Percentiles rank a stretch among this genome's conserved stretches.
Conservation (phyloP, 2,888 invertebrate genomes). For the Diplazon laetatorius region DNA sequence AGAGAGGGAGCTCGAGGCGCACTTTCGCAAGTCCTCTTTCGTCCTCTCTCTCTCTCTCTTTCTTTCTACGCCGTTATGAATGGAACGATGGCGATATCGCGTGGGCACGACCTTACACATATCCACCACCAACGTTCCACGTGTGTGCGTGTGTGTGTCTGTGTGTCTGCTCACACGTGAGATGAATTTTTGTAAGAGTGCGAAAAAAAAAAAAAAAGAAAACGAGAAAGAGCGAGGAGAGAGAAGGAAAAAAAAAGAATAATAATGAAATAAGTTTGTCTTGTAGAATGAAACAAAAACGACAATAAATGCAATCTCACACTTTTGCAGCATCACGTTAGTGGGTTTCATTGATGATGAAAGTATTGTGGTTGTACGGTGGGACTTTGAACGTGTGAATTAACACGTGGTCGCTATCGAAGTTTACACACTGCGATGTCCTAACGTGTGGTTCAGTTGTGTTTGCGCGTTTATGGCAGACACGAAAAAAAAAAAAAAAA, state of each 20-base stretch:
- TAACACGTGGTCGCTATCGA: constrained; percentile 35
- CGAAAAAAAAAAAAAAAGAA: too few species aligned
- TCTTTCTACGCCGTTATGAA: constrained; percentile 65
- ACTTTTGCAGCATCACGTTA: constrained; percentile 33
- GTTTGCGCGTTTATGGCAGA: neutral
- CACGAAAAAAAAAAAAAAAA: neutral
- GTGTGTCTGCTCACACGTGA: too few species aligned
- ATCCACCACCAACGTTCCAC: constrained; percentile 1
- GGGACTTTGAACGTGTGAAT: constrained; percentile 42
- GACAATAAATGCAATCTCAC: constrained; percentile 52
- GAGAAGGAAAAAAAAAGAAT: constrained; percentile 8
- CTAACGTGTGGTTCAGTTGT: neutral
- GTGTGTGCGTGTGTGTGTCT: constrained; percentile 9
- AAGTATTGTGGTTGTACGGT: neutral
- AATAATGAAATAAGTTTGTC: constrained; percentile 47
- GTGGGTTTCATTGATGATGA: constrained; percentile 39
- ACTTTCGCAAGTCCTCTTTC: constrained; percentile 61
- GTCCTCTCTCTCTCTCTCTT: too few species aligned
- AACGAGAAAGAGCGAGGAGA: too few species aligned
- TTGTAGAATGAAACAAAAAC: constrained; percentile 38
- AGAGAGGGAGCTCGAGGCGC: neutral
- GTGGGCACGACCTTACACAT: constrained; percentile 41
- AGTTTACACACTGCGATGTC: neutral
- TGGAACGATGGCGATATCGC: constrained; percentile 59
- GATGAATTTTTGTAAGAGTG: too few species aligned